Conservation (phyloP, 2,113 vertebrate species). For the Chauna torquata region DNA sequence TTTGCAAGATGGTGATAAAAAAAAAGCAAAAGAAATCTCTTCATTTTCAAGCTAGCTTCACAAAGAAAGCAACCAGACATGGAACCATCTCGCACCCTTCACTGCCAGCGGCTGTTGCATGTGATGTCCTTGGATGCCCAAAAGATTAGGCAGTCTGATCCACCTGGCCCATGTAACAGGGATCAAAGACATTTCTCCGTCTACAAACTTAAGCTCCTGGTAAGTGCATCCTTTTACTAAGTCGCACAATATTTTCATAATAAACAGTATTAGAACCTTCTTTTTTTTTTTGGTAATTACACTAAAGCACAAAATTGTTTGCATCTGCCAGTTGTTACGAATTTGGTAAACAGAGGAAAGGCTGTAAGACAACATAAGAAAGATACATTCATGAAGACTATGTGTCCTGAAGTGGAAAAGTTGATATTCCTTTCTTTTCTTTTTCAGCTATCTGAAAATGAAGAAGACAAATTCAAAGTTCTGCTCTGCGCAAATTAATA, state of each 20-base stretch:
- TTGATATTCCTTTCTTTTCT: constrained; percentile 42
- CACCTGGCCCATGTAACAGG: neutral
- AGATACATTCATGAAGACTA: neutral
- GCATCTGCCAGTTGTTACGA: neutral
- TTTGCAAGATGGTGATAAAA: constrained; percentile 39
- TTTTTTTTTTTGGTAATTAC: neutral
- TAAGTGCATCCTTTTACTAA: constrained; percentile 51
- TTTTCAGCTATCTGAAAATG: constrained; percentile 40
- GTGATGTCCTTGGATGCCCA: neutral
- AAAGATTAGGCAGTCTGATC: constrained; percentile 6
- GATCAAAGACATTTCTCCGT: neutral
- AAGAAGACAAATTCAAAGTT: constrained; percentile 4
- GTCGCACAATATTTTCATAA: neutral
- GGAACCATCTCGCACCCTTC: constrained; percentile 9
- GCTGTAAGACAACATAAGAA: neutral
- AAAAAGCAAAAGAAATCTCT: constrained; percentile 45
- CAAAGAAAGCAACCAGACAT: neutral
- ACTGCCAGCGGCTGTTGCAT: neutral
- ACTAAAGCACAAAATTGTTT: neutral
- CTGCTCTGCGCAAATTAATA: constrained; percentile 7
- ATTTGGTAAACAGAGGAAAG: neutral
- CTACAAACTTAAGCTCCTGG: constrained; percentile 16
- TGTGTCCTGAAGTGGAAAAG: neutral
- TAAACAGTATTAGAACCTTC: neutral
- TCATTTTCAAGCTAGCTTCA: constrained; percentile 52